Conservation (phyloP, 2,797 vertebrate genomes). For the Prunella strophiata region DNA sequence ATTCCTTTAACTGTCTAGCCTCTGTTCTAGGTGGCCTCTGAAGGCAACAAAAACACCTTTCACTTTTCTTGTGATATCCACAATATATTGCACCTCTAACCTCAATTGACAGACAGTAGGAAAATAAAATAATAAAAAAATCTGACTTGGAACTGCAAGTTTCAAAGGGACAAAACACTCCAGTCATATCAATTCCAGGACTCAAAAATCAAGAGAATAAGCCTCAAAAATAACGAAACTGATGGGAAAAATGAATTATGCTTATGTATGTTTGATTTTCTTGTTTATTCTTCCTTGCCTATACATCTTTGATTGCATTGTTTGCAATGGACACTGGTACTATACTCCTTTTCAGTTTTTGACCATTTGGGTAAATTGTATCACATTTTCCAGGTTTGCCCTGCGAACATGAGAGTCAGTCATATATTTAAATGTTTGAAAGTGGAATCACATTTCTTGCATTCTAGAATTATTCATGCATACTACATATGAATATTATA, state of each 20-base stretch:
- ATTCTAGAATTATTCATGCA: not conserved
- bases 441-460: not conserved
- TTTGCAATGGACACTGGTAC: not conserved
- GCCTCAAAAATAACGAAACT: not conserved
- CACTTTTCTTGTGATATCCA: constrained; percentile 42
- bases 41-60: not conserved
- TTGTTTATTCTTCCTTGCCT: not conserved
- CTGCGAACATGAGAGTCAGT: not conserved
- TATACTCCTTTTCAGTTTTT: not conserved
- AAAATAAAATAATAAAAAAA: not conserved
- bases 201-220: not conserved
- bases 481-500: not conserved
- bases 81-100: constrained; percentile 1
- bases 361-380: not conserved
- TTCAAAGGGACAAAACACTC: not conserved
- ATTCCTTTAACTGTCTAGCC: not conserved
- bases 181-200: not conserved
- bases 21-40: not conserved
- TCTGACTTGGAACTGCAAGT: not conserved
- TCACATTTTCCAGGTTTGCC: not conserved
- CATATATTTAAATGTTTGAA: not conserved
- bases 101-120: not conserved
- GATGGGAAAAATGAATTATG: not conserved
- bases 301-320: not conserved
- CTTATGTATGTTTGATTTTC: not conserved